Base-by-base conservation (phyloP, 2,888 invertebrate genomes). In the Rhamnusium bicolor region DNA sequence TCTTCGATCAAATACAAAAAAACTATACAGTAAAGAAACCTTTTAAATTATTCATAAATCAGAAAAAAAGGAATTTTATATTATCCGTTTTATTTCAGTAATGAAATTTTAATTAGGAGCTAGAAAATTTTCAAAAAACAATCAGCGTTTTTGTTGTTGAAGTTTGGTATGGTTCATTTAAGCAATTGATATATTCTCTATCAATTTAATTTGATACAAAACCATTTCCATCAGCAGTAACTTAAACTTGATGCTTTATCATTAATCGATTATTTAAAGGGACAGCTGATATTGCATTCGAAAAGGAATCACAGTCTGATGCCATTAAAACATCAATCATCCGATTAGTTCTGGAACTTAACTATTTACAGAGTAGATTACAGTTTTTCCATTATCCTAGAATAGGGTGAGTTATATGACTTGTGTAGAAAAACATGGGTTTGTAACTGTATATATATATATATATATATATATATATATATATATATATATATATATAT, bases 281-380 rank as follows among this genome's bases (percentile, higher is more conserved):
- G 73, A 67, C 70, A 67, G 73, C 73, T 68, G 73, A 73, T 70
- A 67, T 18, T 62, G 68, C 67, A 60, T 56, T 69, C 62, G 49
- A 68, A 68, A 71, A 70, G 73, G 66, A 73, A 68, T 58, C 70
- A 67, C 66, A 68, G 73, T 68, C 71, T 67, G 71, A 61, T 68
- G 73, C 73, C 58, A 71, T 72, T 73, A 68, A 54, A 71, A 71
- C 71, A 73, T 73, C 73, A 62, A 73, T 73, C 73, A 73, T 73
- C 71, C 71, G 67, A 71, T 73, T 73, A 73, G 71, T 68, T 67
- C 74, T 72, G 67, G 24, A 24, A 40, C 67, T 67, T 32, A 56
- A 46, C 56, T 56, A 56, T 67, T 54, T 67, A 67, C 67, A 67
- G 19, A 56, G 32, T 29, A 46, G 61, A 29, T 58, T 58, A 58